Conservation (phyloP, 2,113 vertebrate genomes). For the Corythornis cristatus region DNA sequence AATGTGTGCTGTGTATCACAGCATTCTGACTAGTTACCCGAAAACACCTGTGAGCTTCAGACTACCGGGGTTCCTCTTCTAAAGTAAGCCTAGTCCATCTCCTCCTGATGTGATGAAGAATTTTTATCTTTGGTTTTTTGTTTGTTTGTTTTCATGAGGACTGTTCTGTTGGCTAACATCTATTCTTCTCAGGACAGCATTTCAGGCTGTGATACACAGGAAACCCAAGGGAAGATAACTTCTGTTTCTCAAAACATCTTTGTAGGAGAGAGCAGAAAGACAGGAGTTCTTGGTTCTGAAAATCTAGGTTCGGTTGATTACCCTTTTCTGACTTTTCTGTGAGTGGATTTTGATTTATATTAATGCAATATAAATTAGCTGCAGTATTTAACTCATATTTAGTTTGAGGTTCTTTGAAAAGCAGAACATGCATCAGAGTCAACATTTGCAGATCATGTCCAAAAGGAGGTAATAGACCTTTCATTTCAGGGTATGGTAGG, state of each 20-base stretch:
- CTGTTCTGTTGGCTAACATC: not conserved
- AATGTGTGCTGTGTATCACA: fast-evolving
- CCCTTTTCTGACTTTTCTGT: not conserved
- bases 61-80: not conserved
- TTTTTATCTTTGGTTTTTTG: too few species aligned
- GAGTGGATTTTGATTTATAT: not conserved
- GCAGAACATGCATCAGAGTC: not conserved
- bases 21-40: not conserved
- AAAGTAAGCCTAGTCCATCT: not conserved
- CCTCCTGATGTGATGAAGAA: not conserved
- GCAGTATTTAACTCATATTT: not conserved
- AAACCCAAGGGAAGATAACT: not conserved
- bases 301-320: not conserved
- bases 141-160: not conserved
- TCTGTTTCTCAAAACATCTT: not conserved
- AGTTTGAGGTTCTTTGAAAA: not conserved
- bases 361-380: not conserved
- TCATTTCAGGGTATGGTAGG: not conserved
- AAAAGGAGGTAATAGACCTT: not conserved
- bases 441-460: not conserved
- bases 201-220: not conserved
- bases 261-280: not conserved
- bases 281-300: not conserved
- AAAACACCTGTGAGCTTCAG: not conserved
- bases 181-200: not conserved